These are phyloP conservation scores for Brienomyrus brachyistius DNA, from an alignment of 2,113 vertebrate genomes.

Conservation along the genomic window DNA sequence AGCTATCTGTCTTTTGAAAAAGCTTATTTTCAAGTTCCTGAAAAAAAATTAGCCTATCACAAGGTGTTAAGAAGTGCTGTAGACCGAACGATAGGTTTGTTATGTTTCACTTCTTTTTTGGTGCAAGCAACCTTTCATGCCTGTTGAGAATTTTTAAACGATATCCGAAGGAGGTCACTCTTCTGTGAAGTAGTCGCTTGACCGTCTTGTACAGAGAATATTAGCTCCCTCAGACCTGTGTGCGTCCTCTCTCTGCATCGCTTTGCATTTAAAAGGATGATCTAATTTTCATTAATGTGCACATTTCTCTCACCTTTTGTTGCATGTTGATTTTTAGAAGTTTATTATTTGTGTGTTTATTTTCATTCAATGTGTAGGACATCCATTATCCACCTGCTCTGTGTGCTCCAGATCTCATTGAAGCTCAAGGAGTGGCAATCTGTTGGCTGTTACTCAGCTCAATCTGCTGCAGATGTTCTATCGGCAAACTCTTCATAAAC, in stretches of 20 bases:
- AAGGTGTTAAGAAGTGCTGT: constrained; percentile 5
- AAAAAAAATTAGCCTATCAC: not conserved
- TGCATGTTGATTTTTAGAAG: constrained; percentile 12
- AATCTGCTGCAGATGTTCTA: not conserved
- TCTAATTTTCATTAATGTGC: constrained; percentile 59
- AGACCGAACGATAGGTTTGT: not conserved
- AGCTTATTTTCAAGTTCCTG: not conserved
- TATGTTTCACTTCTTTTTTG: constrained; percentile 8
- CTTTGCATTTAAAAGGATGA: constrained; percentile 69
- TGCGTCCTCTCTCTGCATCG: constrained; percentile 52
- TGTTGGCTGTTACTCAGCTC: constrained; percentile 28
- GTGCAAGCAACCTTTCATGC: constrained; percentile 20
- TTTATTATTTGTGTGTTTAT: constrained; percentile 15
- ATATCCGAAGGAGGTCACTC: not conserved
- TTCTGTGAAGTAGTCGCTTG: constrained; percentile 39
- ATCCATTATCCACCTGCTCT: constrained; percentile 35
- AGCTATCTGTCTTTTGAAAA: constrained; percentile 30
- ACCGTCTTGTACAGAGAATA: constrained; percentile 50
- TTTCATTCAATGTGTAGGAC: constrained; percentile 43
- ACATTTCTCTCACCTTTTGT: constrained; percentile 11
- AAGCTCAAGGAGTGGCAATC: constrained; percentile 47
- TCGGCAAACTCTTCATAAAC: not conserved
- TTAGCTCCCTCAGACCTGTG: constrained; percentile 37
- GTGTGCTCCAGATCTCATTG: constrained; percentile 32
- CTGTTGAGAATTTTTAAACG: constrained; percentile 13